phyloP scores from a whole-genome alignment of 2,797 vertebrate species.

The Melopsittacus undulatus region DNA sequence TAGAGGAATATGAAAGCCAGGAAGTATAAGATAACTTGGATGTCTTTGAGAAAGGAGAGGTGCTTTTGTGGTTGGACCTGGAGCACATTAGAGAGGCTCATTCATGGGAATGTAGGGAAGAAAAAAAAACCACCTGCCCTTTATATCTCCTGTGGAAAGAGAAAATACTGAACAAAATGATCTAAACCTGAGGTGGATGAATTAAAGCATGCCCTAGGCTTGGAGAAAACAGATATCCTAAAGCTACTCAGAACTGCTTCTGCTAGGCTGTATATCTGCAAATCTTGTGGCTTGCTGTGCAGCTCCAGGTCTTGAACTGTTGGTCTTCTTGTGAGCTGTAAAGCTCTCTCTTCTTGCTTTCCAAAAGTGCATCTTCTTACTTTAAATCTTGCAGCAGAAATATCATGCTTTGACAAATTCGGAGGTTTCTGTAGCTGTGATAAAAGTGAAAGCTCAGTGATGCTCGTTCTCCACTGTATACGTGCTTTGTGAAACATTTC shows the following conservation, averaged over 20 bases:
- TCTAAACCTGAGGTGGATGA: neutral
- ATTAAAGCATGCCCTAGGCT: neutral
- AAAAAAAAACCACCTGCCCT: neutral
- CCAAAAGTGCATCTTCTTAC: neutral
- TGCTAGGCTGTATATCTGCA: neutral
- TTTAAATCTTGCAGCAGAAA: slow-evolving; percentile 44
- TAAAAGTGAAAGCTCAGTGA: neutral
- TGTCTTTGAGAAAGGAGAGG: neutral
- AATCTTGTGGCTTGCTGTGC: neutral
- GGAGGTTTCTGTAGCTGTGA: slow-evolving; percentile 18
- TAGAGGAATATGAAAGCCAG: neutral
- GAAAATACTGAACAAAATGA: slow-evolving; percentile 1
- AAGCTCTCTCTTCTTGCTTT: slow-evolving; percentile 14
- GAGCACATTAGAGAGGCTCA: neutral
- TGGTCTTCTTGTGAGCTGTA: neutral
- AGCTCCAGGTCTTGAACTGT: neutral
- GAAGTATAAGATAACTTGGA: neutral
- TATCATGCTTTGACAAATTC: slow-evolving; percentile 21
- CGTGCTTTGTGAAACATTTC: slow-evolving; percentile 18
- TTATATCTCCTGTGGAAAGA: neutral
- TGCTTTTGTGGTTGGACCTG: neutral
- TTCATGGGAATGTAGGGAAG: neutral
- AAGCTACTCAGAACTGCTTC: neutral
- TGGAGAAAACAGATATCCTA: slow-evolving; percentile 19
- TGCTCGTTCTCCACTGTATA: slow-evolving; percentile 11